phyloP scores from a whole-genome alignment of 2,113 vertebrate species.

The Oreotragus oreotragus region DNA sequence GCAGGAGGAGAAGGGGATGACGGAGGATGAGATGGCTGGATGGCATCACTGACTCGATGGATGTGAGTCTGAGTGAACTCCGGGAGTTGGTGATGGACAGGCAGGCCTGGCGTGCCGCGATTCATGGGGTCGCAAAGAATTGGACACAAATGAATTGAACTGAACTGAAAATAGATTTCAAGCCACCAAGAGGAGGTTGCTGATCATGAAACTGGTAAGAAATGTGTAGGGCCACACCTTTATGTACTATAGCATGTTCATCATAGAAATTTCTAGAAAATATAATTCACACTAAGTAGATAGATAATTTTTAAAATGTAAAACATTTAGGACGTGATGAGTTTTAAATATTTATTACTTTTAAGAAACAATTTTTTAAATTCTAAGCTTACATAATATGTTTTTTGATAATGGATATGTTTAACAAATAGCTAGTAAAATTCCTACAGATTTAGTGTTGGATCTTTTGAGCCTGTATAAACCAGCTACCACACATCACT shows the following conservation, averaged over 20 bases:
- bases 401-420: slow-evolving; percentile 10
- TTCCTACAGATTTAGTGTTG: not conserved
- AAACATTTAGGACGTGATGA: not conserved
- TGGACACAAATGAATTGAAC: too few relatives aligned
- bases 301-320: not conserved
- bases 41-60: too few relatives aligned
- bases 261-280: not conserved
- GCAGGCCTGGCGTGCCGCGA: too few relatives aligned
- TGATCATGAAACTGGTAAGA: not conserved
- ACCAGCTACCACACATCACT: not conserved
- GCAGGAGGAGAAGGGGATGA: too few relatives aligned
- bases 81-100: too few relatives aligned
- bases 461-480: not conserved
- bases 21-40: too few relatives aligned
- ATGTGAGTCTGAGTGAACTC: too few relatives aligned
- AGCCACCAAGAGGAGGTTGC: not conserved
- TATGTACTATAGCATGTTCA: not conserved
- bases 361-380: not conserved
- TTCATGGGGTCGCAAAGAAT: too few relatives aligned
- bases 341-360: not conserved
- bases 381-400: not conserved
- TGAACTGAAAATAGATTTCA: not conserved
- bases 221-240: not conserved
- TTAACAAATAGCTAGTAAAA: slow-evolving; percentile 9
- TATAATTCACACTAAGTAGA: not conserved